These are phyloP conservation scores for Hydrotaea diabolus DNA, from an alignment of 2,888 invertebrate species.

Conservation along the genomic window DNA sequence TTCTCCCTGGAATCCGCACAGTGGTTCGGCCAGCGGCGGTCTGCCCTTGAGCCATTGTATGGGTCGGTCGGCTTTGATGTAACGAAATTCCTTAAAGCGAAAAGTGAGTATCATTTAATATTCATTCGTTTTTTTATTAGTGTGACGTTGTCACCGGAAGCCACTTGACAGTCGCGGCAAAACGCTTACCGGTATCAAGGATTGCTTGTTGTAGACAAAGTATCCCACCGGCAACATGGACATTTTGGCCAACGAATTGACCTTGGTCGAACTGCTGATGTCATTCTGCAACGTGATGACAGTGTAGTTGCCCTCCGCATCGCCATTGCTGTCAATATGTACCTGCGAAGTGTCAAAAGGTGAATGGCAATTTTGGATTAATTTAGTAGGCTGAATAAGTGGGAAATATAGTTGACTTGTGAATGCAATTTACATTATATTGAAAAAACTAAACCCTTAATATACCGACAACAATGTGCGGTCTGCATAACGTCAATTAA, in stretches of 20 bases:
- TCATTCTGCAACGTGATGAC: slow-evolving; percentile 89
- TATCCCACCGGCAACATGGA: slow-evolving; percentile 90
- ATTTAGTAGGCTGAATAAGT: too few species aligned
- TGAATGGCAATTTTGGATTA: too few species aligned
- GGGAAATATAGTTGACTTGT: too few species aligned
- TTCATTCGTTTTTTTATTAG: not conserved
- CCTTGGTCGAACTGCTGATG: slow-evolving; percentile 78
- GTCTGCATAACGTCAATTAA: too few species aligned
- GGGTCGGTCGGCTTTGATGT: slow-evolving; percentile 84
- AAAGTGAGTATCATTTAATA: too few species aligned
- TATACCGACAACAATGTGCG: too few species aligned
- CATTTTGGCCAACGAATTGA: slow-evolving; percentile 82
- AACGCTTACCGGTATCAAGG: slow-evolving; percentile 84
- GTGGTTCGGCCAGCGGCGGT: slow-evolving; percentile 89
- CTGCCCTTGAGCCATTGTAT: slow-evolving; percentile 90
- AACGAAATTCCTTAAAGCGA: slow-evolving; percentile 83
- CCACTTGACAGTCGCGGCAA: not conserved
- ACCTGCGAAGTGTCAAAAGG: slow-evolving; percentile 82
- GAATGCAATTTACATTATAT: not conserved
- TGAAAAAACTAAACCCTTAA: too few species aligned
- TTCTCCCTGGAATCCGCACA: slow-evolving; percentile 91
- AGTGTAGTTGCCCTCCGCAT: slow-evolving; percentile 95
- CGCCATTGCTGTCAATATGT: slow-evolving; percentile 92
- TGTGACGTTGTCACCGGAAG: not conserved
- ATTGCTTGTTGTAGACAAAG: slow-evolving; percentile 84